Evolutionary conservation across 2,888 invertebrate species (phyloP).

Genomic region (Xestia ashworthii): DNA sequence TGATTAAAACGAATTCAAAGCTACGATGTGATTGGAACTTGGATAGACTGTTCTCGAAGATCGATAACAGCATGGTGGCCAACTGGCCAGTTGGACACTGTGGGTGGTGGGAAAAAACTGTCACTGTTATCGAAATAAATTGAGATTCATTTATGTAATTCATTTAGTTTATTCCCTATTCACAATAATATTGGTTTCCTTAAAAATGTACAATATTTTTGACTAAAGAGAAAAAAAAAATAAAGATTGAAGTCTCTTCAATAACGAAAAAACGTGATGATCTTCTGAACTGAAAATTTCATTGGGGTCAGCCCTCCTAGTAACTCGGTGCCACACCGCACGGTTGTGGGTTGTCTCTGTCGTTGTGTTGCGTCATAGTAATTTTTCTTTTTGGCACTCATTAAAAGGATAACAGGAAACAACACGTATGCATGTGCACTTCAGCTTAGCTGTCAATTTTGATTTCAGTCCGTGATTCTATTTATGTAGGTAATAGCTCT

Average conservation of each 20-base stretch:
- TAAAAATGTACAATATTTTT: too few relatives aligned
- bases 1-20: conserved; percentile 55
- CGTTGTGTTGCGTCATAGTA: too few relatives aligned
- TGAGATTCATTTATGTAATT: too few relatives aligned
- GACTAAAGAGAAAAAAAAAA: not conserved
- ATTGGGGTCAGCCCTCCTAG: too few relatives aligned
- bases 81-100: too few relatives aligned
- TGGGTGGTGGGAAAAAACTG: not conserved
- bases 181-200: too few relatives aligned
- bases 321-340: too few relatives aligned
- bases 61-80: not conserved
- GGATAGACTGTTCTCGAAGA: not conserved
- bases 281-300: too few relatives aligned
- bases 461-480: conserved; percentile 61
- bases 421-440: not conserved
- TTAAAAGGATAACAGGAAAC: not conserved
- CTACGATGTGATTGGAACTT: conserved; percentile 21
- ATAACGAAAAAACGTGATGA: too few relatives aligned
- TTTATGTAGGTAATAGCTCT: conserved; percentile 65
- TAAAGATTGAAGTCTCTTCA: not conserved
- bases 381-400: not conserved
- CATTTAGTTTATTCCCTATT: too few relatives aligned
- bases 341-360: too few relatives aligned
- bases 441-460: conserved; percentile 46
- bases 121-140: not conserved